Percentiles rank a stretch among this genome's conserved stretches.
These are phyloP conservation scores for Platyscapa corneri DNA, from an alignment of 1,140 invertebrate species.

Conservation along the genomic window DNA sequence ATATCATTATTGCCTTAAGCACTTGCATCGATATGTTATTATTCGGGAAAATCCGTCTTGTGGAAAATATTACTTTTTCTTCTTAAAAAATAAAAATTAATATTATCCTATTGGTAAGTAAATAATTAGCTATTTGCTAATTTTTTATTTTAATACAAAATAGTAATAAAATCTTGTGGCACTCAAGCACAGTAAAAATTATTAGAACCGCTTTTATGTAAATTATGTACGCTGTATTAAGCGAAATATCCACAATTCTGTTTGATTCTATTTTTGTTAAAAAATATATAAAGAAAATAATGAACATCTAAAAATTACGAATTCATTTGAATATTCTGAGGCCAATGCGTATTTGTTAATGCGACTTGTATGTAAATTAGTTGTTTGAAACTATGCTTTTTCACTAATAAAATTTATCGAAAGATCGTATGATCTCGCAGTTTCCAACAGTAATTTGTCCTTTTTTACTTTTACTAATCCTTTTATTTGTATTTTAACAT, in stretches of 20 bases:
- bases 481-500: background rate
- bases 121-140: background rate
- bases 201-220: constrained; percentile 29
- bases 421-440: constrained; percentile 52
- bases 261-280: constrained; percentile 37
- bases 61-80: background rate
- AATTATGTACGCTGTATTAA: constrained; percentile 34
- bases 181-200: constrained; percentile 38
- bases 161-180: constrained; percentile 4
- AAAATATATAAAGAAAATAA: background rate
- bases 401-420: constrained; percentile 54
- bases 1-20: constrained; percentile 22
- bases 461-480: constrained; percentile 27
- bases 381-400: constrained; percentile 55
- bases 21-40: constrained; percentile 29
- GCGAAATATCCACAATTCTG: constrained; percentile 31
- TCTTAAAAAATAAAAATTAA: constrained; percentile 10
- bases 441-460: constrained; percentile 47
- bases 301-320: constrained; percentile 30
- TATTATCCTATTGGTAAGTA: background rate
- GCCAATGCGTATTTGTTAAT: constrained; percentile 49
- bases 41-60: constrained; percentile 13
- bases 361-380: constrained; percentile 52
- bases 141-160: constrained; percentile 3
- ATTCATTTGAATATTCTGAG: constrained; percentile 41